Evolutionary conservation across 2,113 vertebrate species (phyloP).

Genomic region (Atrichornis clamosus): DNA sequence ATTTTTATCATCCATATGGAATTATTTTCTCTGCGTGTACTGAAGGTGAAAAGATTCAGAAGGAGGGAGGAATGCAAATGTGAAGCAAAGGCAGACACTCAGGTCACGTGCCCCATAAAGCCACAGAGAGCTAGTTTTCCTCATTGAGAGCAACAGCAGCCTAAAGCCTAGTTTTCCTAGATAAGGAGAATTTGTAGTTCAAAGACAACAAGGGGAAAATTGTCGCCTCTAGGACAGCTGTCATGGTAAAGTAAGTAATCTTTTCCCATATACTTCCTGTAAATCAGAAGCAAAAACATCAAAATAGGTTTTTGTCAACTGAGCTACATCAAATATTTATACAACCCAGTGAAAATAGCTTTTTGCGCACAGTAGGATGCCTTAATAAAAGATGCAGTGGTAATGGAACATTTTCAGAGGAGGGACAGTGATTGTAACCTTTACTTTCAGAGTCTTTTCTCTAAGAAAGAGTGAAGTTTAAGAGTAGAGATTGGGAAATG

Average conservation of each 20-base stretch:
- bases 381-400: constrained; percentile 77
- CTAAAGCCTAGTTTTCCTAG: not conserved
- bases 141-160: not conserved
- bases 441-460: not conserved
- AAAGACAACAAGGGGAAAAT: constrained; percentile 1
- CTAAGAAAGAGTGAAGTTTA: not conserved
- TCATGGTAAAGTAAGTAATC: constrained; percentile 23
- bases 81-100: not conserved
- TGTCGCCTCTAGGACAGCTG: constrained; percentile 5
- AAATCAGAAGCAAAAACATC: constrained; percentile 68
- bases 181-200: not conserved
- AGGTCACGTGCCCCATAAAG: not conserved
- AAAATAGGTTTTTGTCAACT: constrained; percentile 73
- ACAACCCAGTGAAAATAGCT: constrained; percentile 56
- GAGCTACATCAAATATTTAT: constrained; percentile 79
- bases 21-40: not conserved
- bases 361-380: constrained; percentile 71
- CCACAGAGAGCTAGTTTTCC: not conserved
- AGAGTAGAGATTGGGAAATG: not conserved
- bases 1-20: not conserved
- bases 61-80: not conserved
- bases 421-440: constrained; percentile 61
- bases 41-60: not conserved
- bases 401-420: constrained; percentile 66
- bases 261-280: constrained; percentile 36